These are phyloP conservation scores for Thalassaphorura encarpata DNA, from an alignment of 1,140 invertebrate genomes.

Conservation along the genomic window DNA sequence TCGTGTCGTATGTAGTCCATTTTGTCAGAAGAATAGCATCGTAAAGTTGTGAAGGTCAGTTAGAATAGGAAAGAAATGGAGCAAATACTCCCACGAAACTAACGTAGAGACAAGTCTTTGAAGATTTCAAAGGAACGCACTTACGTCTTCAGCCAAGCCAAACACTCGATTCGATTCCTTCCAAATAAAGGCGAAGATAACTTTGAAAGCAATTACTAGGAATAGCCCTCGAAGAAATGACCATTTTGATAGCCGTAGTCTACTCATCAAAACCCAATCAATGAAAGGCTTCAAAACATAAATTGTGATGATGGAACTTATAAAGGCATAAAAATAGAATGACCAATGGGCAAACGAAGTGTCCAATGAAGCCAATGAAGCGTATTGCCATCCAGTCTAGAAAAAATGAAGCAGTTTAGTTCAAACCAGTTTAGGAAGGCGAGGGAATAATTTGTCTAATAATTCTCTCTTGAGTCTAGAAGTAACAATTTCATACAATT, in stretches of 20 bases:
- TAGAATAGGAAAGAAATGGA: too few relatives aligned
- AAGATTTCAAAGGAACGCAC: not conserved
- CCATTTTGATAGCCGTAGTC: constrained; percentile 14
- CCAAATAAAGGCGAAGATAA: constrained; percentile 3
- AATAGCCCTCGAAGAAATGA: constrained; percentile 9
- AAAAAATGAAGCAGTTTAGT: not conserved
- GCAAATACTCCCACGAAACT: too few relatives aligned
- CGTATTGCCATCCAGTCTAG: constrained; percentile 21
- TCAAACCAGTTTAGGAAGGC: not conserved
- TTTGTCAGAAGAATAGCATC: too few relatives aligned
- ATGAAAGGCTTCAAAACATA: constrained; percentile 7
- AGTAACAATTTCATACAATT: constrained; percentile 7
- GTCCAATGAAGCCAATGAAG: constrained; percentile 9
- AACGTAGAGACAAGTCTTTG: not conserved
- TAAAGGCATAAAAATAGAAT: constrained; percentile 6
- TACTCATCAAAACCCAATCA: constrained; percentile 13
- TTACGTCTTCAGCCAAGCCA: constrained; percentile 14
- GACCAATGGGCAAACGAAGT: constrained; percentile 10
- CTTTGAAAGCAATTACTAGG: constrained; percentile 12
- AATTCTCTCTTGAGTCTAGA: not conserved
- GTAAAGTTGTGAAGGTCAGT: too few relatives aligned
- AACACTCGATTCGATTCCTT: constrained; percentile 5
- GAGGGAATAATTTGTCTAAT: constrained; percentile 2
- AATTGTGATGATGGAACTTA: constrained; percentile 2
- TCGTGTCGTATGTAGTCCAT: too few relatives aligned